Evolutionary conservation across 2,888 invertebrate genomes (phyloP), one percentile per base, ranked within the genome.

Genomic region (Drosophila cracens): DNA sequence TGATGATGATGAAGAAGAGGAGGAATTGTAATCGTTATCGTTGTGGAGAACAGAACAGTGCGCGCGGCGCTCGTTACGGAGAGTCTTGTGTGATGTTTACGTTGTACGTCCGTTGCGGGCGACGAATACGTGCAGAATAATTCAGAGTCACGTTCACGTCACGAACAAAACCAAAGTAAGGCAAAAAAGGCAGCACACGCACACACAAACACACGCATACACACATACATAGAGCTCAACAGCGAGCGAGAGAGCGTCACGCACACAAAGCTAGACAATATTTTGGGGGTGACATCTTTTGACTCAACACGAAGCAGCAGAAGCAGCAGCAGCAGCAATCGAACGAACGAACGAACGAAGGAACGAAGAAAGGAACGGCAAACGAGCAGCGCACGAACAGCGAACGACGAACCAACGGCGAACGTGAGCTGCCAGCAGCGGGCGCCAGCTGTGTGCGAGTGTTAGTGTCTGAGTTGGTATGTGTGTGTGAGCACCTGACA

Each of bases 81-180:
- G 70, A 78, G 70, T 69, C 31, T 64, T 70, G 51, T 77, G 69
- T 62, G 53, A 53, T 33, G 59, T 69, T 72, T 81, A 83, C 81
- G 81, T 67, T 67, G 58, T 76, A 70, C 69, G 69, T 92, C 92
- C 92, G 92, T 91, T 90, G 89, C 91, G 92, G 92, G 83, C 92
- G 90, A 91, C 92, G 92, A 91, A 90, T 92, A 93, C 93, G 92
- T 92, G 92, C 92, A 92, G 92, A 93, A 92, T 93, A 92, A 92
- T 92, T 92, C 93, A 90, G 90, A 88, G 85, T 87, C 90, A 90
- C 91, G 92, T 92, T 91, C 92, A 92, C 92, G 93, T 93, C 93
- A 92, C 93, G 93, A 93, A 92, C 91, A 92, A 92, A 93, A 93
- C 93, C 92, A 93, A 93, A 92, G 87, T 87, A 83, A 90, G 87